Base-by-base conservation (phyloP, 2,888 invertebrate genomes). In the Celastrina argiolus region DNA sequence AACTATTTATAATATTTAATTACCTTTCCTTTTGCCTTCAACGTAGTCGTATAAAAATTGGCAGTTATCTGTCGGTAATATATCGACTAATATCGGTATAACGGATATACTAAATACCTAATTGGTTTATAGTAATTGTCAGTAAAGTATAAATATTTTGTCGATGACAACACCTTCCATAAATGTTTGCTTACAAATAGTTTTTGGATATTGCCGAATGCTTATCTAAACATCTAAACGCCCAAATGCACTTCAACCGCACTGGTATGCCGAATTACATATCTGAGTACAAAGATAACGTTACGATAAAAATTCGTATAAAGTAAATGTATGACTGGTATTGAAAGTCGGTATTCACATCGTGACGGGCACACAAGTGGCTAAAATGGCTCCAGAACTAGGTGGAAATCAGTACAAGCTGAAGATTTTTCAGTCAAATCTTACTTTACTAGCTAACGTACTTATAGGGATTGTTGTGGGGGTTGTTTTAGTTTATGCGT, bases 401-500 rank as follows among this genome's bases (percentile, higher is more conserved):
- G 36, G 26, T 12, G 66, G 56, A 14, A 64, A 45, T 31, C 64
- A 34, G 12, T 81, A 83, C 67, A 74, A 73, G 3, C 66, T 86
- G 14, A 81, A 75, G 45, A 79, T 83, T 59, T 81, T 82, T 66
- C 77, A 81, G 51, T 78, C 81, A 1, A 70, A 81, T 1, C 65
- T 84, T 39, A 85, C 83, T 70, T 67, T 84, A 34, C 61, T 87
- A 28, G 78, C 81, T 6, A 84, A 87, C 69, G 74, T 80, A 4
- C 72, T 88, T n/a, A 81, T 87, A 65, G 88, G 88, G 18, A 72
- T 78, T 18, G 78, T 81, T 5, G 82, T 84, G 2, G 83, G 82
- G 26, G 69, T 80, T 5, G 66, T 69, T 2, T 12, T 85, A 0
- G 31, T 81, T 8, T 88, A 75, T 66, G 74, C 82, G 1, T 78